These are phyloP conservation scores for Psix sp. DNA, from an alignment of 1,140 invertebrate genomes.

Conservation along the genomic window DNA sequence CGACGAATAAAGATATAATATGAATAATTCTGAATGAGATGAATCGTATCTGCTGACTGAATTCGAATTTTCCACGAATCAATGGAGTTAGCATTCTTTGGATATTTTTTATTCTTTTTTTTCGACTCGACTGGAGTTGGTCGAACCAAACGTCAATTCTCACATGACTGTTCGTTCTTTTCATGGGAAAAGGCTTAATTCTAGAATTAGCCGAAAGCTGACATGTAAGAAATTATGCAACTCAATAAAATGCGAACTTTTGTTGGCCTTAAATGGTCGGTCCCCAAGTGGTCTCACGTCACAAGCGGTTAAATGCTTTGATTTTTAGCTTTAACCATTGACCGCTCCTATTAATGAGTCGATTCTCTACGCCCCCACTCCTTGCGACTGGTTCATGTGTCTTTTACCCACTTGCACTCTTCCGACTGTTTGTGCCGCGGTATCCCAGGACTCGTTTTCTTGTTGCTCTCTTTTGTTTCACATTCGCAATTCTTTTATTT, in stretches of 20 bases:
- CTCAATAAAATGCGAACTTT: slow-evolving; percentile 25
- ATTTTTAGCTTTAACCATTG: slow-evolving; percentile 57
- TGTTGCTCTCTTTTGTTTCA: slow-evolving; percentile 47
- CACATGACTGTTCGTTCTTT: background rate
- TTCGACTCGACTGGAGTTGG: too few relatives aligned
- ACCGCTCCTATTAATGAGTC: slow-evolving; percentile 63
- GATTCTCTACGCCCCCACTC: slow-evolving; percentile 54
- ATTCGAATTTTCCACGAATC: background rate
- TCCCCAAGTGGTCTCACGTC: slow-evolving; percentile 9
- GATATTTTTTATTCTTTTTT: background rate
- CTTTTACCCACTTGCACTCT: slow-evolving; percentile 57
- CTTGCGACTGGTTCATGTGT: slow-evolving; percentile 30
- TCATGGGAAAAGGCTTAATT: slow-evolving; percentile 22
- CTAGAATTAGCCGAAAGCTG: slow-evolving; percentile 30
- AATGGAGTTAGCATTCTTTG: background rate
- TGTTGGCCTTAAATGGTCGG: slow-evolving; percentile 4
- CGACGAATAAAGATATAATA: too few relatives aligned
- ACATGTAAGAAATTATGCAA: slow-evolving; percentile 35
- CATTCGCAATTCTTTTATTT: slow-evolving; percentile 46
- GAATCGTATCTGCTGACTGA: background rate
- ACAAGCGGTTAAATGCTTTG: slow-evolving; percentile 49
- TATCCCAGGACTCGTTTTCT: slow-evolving; percentile 33
- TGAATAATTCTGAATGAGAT: too few relatives aligned
- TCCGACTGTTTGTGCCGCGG: slow-evolving; percentile 39
- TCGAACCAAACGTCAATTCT: background rate